Conservation (phyloP, 2,797 vertebrate species). For the Rhinogobio ventralis region DNA sequence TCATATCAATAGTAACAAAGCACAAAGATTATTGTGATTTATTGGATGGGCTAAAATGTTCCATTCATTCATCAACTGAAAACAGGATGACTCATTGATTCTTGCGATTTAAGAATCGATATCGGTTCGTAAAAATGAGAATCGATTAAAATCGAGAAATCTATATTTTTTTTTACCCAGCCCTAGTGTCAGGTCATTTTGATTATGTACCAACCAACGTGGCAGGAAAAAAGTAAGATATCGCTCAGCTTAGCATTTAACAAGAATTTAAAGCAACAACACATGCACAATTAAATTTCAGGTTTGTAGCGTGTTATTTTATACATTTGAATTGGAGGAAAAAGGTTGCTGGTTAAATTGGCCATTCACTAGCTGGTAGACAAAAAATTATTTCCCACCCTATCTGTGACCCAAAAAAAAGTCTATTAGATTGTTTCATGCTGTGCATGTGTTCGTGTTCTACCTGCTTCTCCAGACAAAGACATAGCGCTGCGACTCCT, state of each 20-base stretch:
- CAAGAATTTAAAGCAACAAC: not conserved
- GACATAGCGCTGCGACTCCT: conserved; percentile 93
- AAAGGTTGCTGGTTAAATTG: not conserved
- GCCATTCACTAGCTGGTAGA: not conserved
- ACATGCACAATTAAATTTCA: not conserved
- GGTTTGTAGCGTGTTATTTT: too few species aligned
- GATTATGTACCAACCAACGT: not conserved
- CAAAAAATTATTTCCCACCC: not conserved
- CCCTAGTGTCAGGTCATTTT: not conserved
- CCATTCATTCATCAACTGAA: too few species aligned
- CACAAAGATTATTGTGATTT: too few species aligned
- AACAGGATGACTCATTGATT: too few species aligned
- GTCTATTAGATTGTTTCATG: not conserved
- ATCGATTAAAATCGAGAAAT: too few species aligned
- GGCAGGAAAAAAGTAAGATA: not conserved
- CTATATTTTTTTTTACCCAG: too few species aligned
- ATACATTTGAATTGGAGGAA: too few species aligned
- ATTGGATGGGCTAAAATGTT: too few species aligned
- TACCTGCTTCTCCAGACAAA: conserved; percentile 90
- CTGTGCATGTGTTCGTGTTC: not conserved
- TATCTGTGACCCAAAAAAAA: conserved; percentile 21
- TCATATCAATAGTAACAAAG: too few species aligned
- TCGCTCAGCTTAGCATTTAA: not conserved
- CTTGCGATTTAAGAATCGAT: too few species aligned
- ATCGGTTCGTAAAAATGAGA: too few species aligned